phyloP scores from a whole-genome alignment of 2,888 invertebrate genomes.

The Cephus nigrinus region DNA sequence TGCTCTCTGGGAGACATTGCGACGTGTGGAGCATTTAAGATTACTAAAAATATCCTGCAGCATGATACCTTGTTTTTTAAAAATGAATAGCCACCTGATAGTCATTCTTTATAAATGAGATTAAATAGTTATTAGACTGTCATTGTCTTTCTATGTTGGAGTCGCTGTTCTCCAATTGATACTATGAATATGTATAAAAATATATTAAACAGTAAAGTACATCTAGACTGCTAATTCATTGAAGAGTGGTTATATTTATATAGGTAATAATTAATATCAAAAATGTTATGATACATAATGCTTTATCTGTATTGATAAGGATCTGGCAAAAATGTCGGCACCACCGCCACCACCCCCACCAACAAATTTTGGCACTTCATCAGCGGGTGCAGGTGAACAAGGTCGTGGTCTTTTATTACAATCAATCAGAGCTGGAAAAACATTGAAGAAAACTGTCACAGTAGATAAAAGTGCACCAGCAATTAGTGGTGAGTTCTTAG shows the following conservation, averaged over 20 bases:
- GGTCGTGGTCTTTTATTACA: constrained; percentile 79
- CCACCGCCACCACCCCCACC: constrained; percentile 76
- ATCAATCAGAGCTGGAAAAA: constrained; percentile 85
- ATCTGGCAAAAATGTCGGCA: constrained; percentile 66
- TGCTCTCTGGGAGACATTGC: neutral
- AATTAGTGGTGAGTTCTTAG: constrained; percentile 72
- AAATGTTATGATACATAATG: neutral
- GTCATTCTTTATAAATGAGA: neutral
- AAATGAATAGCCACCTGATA: neutral
- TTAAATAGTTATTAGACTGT: neutral
- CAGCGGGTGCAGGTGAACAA: constrained; percentile 66
- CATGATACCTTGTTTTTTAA: neutral
- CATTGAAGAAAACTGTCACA: constrained; percentile 87
- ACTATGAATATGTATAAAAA: neutral
- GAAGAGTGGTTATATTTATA: too few species aligned
- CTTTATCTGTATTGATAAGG: neutral
- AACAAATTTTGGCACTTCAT: constrained; percentile 67
- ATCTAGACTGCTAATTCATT: too few species aligned
- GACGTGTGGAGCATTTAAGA: neutral
- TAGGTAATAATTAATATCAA: too few species aligned
- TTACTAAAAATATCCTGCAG: neutral
- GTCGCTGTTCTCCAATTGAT: neutral
- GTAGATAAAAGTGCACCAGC: constrained; percentile 89
- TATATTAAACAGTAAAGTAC: neutral
- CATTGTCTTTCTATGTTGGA: neutral